Conservation (phyloP, 2,888 invertebrate genomes). For the Standfussiana lucernea region DNA sequence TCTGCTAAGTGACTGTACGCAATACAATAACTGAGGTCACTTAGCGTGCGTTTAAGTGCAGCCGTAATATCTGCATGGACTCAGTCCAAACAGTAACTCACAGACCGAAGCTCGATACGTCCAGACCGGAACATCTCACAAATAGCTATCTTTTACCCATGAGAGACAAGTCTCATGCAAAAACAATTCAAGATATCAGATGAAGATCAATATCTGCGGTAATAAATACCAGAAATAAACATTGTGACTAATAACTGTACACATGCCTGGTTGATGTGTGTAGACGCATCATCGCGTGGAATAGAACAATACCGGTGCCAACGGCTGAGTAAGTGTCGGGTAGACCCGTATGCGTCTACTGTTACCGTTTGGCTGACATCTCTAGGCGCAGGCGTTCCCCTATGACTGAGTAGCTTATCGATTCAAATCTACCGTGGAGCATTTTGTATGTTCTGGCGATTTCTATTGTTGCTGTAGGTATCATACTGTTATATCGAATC, state of each 20-base stretch:
- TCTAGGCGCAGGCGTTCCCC: constrained; percentile 30
- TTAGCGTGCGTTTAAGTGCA: constrained; percentile 34
- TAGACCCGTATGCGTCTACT: constrained; percentile 64
- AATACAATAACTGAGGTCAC: constrained; percentile 38
- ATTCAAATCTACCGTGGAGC: constrained; percentile 13
- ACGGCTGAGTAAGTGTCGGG: constrained; percentile 76
- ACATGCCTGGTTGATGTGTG: constrained; percentile 58
- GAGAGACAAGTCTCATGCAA: constrained; percentile 35
- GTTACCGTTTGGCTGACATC: constrained; percentile 47
- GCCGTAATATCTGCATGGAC: constrained; percentile 19
- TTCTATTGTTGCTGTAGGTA: neutral
- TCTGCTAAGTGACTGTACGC: constrained; percentile 38
- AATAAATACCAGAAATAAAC: constrained; percentile 76
- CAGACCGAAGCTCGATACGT: constrained; percentile 10
- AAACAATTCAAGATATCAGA: constrained; percentile 56
- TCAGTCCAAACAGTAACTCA: constrained; percentile 19
- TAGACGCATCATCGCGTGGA: constrained; percentile 76
- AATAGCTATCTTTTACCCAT: constrained; percentile 37
- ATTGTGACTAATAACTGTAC: constrained; percentile 75
- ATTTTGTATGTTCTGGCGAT: constrained; percentile 4
- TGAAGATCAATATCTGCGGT: constrained; percentile 61
- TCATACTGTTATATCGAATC: neutral
- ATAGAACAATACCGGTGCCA: constrained; percentile 81
- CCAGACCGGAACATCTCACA: constrained; percentile 31
- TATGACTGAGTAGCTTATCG: constrained; percentile 15